phyloP scores from a whole-genome alignment of 2,113 vertebrate genomes.

The Pangasianodon hypophthalmus region DNA sequence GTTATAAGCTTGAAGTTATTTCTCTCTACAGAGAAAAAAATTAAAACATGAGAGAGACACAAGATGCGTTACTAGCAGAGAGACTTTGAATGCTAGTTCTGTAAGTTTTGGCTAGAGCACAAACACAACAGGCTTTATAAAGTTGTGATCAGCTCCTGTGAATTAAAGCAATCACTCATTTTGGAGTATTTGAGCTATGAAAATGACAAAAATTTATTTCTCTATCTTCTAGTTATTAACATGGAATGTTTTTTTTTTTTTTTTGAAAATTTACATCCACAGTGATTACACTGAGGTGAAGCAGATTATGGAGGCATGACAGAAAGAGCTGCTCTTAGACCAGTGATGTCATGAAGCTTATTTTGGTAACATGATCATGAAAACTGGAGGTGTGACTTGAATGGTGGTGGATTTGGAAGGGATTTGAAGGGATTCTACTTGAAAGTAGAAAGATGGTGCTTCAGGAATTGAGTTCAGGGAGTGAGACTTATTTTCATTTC shows the following conservation, averaged over 20 bases:
- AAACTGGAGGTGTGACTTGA: neutral
- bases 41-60: neutral
- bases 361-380: neutral
- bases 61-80: neutral
- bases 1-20: too few relatives aligned
- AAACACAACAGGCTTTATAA: neutral
- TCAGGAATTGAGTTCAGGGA: neutral
- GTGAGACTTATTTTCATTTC: neutral
- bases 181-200: neutral
- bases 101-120: neutral
- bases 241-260: neutral
- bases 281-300: neutral
- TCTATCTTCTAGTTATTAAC: neutral
- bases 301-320: neutral
- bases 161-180: neutral
- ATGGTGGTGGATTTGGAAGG: neutral
- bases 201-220: neutral
- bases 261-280: neutral
- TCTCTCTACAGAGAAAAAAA: too few relatives aligned
- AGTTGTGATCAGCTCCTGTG: neutral
- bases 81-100: neutral
- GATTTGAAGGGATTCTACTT: neutral
- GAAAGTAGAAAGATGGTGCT: neutral
- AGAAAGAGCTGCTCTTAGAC: neutral
- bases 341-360: neutral